Base-by-base conservation (phyloP, 2,113 vertebrate species). In the Cichladusa arquata region DNA sequence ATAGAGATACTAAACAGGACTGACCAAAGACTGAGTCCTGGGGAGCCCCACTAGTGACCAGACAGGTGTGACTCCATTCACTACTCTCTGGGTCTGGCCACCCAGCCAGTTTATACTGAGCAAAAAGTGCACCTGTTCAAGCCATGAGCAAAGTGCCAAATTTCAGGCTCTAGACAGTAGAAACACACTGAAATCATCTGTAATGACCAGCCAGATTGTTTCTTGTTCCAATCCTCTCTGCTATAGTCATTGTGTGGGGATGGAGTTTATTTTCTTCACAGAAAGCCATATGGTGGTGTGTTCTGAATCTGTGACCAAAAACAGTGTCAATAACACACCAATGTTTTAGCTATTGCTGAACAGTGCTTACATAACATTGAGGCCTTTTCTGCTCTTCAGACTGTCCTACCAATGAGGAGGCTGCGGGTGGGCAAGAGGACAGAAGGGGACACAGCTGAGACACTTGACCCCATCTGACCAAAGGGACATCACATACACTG, bases 401-500 rank as follows among this genome's bases (percentile, higher is more conserved):
- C 18, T 16, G 12, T 26, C n/a, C 29, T 7, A 8, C 7, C 60
- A 53, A 15, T 6, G 8, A 62, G 28, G 2, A 53, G 62, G 53
- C 36, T 53, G 31, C 2, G 19, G 20, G 14, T 25, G 13, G 14
- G 13, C n/a, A 54, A 34, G 29, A 53, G 40, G 25, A 25, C 40
- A 76, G 40, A 25, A 47, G 8, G n/a, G 25, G 34, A 79, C 51
- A 66, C 12, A 48, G 42, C 5, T 60, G n/a, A 81, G n/a, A 74
- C 29, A 45, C 10, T n/a, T 24, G 45, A 60, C 23, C 33, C 38
- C 22, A 69, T n/a, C 3, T 40, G 24, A 54, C 47, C 47, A 48
- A 54, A 40, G 9, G 12, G 9, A 33, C 22, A 33, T 76, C 8
- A n/a, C 1, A 2, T 45, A 22, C 3, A 5, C 6, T 5, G 4